Evolutionary conservation across 2,113 vertebrate genomes (phyloP), one percentile per base, ranked within the genome.

Genomic region (Xerus inauris): DNA sequence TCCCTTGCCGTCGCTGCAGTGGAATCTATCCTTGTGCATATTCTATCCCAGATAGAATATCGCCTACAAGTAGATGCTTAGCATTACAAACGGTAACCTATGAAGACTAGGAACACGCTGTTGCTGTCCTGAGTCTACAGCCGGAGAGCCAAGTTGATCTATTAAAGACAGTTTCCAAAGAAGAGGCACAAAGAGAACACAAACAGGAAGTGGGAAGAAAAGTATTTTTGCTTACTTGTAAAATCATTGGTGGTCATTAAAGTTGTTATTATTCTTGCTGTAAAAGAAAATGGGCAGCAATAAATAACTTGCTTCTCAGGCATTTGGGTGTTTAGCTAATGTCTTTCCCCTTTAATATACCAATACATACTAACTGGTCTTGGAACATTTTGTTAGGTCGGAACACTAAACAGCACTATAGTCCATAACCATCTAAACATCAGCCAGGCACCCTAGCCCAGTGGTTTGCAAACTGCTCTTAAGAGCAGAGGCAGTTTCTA

Each of bases 261-360:
- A 17, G 99, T 99, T 84, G 99, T 99, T 97, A 99, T 96, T 97
- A 99, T 99, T 98, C 99, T 99, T 32, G 99, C 99, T 99, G 99
- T 88, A 98, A 98, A 97, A 97, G 69, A 96, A 96, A 94, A 65
- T 38, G 26, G 38, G 38, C 47, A 69, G 32, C 42, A 67, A 5
- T 96, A 26, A 96, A 10, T 93, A 94, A 49, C 73, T 72, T 49
- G 73, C 26, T 71, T 91, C 38, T 59, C 64, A 82, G 83, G 79
- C 47, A 88, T 28, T 32, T 59, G 45, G 57, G n/a, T 49, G 14
- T 32, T 82, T 28, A 80, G 81, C 54, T 65, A 51, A 28, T 10
- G 22, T 72, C 57, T 59, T 76, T 54, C 69, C 8, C 20, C 67
- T 75, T 81, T 47, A 79, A 59, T 38, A 69, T 17, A 57, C 71